These are phyloP conservation scores for Caretta caretta DNA, from an alignment of 2,113 vertebrate genomes.

Conservation along the genomic window DNA sequence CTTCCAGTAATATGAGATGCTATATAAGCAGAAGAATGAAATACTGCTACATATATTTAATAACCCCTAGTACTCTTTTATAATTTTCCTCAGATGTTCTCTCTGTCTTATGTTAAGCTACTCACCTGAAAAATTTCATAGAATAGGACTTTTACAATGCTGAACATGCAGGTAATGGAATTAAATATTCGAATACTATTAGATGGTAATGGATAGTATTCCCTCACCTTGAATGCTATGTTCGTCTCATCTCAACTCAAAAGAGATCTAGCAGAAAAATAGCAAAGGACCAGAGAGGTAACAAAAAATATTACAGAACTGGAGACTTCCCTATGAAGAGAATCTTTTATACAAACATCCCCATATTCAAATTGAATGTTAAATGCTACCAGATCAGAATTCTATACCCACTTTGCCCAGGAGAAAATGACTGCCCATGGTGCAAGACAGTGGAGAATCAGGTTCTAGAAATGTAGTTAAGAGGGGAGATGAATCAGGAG, in stretches of 20 bases:
- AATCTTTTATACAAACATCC: background rate
- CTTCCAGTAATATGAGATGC: no score
- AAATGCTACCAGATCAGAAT: background rate
- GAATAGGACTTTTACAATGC: constrained; percentile 7
- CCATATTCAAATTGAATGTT: background rate
- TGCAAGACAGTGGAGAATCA: background rate
- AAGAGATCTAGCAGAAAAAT: background rate
- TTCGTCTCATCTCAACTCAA: background rate
- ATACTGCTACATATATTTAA: background rate
- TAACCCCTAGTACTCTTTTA: background rate
- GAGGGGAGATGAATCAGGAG: background rate
- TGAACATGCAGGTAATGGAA: constrained; percentile 30
- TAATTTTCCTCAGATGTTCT: background rate
- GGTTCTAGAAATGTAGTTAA: background rate
- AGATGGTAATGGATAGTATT: background rate
- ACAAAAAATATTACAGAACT: background rate
- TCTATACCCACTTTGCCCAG: background rate
- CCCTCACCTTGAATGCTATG: background rate
- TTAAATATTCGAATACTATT: constrained; percentile 44
- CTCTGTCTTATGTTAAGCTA: background rate
- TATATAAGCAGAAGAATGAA: background rate
- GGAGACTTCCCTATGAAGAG: background rate
- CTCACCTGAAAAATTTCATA: background rate
- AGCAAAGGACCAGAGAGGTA: background rate
- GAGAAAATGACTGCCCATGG: fast-evolving